These are phyloP conservation scores for Cephalotes varians DNA, from an alignment of 2,888 invertebrate genomes.

Conservation along the genomic window DNA sequence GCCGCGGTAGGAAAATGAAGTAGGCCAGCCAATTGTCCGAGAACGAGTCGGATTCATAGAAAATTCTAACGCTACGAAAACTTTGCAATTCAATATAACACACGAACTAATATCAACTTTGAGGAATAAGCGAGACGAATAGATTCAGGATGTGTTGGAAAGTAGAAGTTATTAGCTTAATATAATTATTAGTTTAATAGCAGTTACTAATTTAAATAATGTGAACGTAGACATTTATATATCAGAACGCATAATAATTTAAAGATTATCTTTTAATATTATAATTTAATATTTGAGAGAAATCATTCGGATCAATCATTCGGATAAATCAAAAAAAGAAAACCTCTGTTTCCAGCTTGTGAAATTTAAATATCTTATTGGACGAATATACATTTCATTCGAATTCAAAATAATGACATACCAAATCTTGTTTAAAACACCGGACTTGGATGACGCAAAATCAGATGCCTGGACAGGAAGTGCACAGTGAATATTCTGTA, in stretches of 20 bases:
- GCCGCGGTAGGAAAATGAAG: slow-evolving; percentile 61
- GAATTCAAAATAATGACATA: neutral
- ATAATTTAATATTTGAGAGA: neutral
- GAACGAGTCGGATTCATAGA: slow-evolving; percentile 11
- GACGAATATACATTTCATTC: neutral
- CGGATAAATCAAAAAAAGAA: neutral
- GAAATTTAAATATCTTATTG: neutral
- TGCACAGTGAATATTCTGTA: slow-evolving; percentile 2
- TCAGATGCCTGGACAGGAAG: neutral
- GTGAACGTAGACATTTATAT: neutral
- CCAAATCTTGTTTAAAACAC: neutral
- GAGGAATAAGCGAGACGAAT: neutral
- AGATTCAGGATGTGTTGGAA: neutral
- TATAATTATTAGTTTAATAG: neutral
- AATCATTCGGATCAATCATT: neutral
- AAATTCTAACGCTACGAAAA: slow-evolving; percentile 61
- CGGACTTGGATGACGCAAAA: neutral
- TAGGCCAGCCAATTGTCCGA: slow-evolving; percentile 54
- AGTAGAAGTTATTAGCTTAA: neutral
- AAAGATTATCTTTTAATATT: neutral
- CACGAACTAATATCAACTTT: neutral
- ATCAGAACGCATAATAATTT: neutral
- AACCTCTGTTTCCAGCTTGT: neutral
- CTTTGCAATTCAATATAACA: slow-evolving; percentile 69
- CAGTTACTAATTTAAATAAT: neutral